Evolutionary conservation across 2,113 vertebrate genomes (phyloP).

Genomic region (Sorex araneus): DNA sequence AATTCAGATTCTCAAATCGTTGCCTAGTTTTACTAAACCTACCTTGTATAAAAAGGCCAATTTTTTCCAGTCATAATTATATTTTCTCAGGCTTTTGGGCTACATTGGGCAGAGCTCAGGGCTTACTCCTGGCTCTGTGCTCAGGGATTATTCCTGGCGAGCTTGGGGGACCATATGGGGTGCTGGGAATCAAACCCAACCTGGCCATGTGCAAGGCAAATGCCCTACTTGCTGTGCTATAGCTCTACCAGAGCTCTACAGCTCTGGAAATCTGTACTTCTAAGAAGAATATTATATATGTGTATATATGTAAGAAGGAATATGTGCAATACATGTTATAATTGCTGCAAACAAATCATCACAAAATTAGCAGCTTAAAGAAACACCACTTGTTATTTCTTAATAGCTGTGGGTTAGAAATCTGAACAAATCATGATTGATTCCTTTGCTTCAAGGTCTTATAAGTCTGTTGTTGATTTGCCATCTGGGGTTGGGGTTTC

Average conservation of each 20-base stretch:
- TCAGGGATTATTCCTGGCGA: no score
- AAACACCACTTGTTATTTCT: conserved; percentile 9
- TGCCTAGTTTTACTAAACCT: conserved; percentile 20
- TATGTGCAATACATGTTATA: background rate
- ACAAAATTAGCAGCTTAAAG: conserved; percentile 45
- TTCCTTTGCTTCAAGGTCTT: conserved; percentile 30
- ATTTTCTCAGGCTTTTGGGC: background rate
- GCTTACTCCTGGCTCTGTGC: no score
- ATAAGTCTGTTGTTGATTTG: background rate
- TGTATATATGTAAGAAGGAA: no score
- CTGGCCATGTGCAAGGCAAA: no score
- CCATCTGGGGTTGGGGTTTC: background rate
- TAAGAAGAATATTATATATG: background rate
- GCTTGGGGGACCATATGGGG: no score
- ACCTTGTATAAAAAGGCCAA: background rate
- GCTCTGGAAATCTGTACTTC: background rate
- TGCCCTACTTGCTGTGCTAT: no score
- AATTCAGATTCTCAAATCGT: conserved; percentile 18
- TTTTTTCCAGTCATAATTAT: background rate
- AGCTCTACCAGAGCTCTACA: no score
- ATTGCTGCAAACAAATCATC: conserved; percentile 22
- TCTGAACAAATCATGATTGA: background rate
- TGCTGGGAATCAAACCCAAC: no score
- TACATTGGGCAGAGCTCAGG: background rate
- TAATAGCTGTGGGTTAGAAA: conserved; percentile 30